Base-by-base conservation (phyloP, 2,888 invertebrate genomes). In the Drepanosiphum platanoidis region DNA sequence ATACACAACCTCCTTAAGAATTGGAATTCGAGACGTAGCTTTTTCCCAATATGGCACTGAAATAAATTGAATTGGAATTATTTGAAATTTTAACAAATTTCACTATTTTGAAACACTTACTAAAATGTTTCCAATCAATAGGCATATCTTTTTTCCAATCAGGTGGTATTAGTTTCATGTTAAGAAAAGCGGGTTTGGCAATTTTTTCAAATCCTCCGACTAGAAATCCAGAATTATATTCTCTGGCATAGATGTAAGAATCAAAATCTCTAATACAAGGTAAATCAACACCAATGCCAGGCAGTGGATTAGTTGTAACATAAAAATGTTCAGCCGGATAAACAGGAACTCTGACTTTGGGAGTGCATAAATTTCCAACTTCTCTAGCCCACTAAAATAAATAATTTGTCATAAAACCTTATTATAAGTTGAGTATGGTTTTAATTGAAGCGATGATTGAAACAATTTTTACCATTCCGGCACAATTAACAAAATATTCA, bases 281-380 rank as follows among this genome's bases (percentile, higher is more conserved):
- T 39, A 92, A 87, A 90, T 90, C 86, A 89, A 87, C 87, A 86
- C 71, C 88, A 39, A 87, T 86, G 27, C 86, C 87, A 9, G 79
- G 88, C 79, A 90, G 87, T 34, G 91, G 90, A 86, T 91, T 90
- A 18, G 93, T 93, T 13, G 92, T 91, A 5, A 93, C 91, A 89
- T 93, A 93, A 89, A 92, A 93, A 89, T 94, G 93, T 89, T 94
- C 93, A 68, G 93, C 94, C 34, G 94, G 92, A 89, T 94, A 93
- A 0, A 93, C 92, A 22, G 94, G 94, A 72, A 94, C 93, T 88
- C 92, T 90, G 0, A 94, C 93, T 88, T 91, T 91, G 39, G 92
- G 91, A 71, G 89, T 89, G 87, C 92, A 92, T 86, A 90, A 89
- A 86, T 92, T 89, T 18, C 94, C 94, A 70, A 94, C 89, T 88